A percentile compares a stretch with the other conserved stretches of the same genome.
phyloP scores from a whole-genome alignment of 2,797 vertebrate genomes.

The Podarcis siculus region DNA sequence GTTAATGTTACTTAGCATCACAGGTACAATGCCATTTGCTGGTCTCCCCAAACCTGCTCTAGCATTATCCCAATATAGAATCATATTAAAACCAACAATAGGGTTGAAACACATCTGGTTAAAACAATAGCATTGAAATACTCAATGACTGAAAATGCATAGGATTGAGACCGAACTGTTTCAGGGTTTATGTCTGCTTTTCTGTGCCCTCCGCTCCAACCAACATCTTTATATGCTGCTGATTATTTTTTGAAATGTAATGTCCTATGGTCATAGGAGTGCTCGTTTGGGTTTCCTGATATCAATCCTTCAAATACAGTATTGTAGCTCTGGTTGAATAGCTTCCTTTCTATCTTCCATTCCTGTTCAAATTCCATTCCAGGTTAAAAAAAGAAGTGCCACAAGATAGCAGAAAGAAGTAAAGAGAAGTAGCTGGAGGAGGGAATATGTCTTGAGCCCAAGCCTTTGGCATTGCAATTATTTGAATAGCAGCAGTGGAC shows the following conservation, averaged over 20 bases:
- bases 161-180: neutral
- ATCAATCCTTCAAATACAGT: constrained; percentile 36
- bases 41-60: neutral
- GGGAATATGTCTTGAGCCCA: constrained; percentile 63
- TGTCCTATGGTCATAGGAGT: neutral
- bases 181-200: neutral
- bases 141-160: too few relatives aligned
- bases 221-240: neutral
- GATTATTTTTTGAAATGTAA: neutral
- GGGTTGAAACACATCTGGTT: too few relatives aligned
- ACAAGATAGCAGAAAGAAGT: constrained; percentile 68
- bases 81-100: neutral
- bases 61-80: neutral
- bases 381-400: constrained; percentile 58
- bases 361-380: constrained; percentile 39
- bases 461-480: constrained; percentile 84
- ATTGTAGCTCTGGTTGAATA: neutral
- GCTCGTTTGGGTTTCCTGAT: neutral
- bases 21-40: neutral
- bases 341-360: neutral
- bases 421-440: constrained; percentile 70
- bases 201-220: constrained; percentile 32
- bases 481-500: constrained; percentile 90
- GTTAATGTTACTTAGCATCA: neutral
- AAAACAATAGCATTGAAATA: too few relatives aligned